A percentile compares a stretch with the other conserved stretches of the same genome.
phyloP scores from a whole-genome alignment of 2,888 invertebrate species.

The Perdita meconis region DNA sequence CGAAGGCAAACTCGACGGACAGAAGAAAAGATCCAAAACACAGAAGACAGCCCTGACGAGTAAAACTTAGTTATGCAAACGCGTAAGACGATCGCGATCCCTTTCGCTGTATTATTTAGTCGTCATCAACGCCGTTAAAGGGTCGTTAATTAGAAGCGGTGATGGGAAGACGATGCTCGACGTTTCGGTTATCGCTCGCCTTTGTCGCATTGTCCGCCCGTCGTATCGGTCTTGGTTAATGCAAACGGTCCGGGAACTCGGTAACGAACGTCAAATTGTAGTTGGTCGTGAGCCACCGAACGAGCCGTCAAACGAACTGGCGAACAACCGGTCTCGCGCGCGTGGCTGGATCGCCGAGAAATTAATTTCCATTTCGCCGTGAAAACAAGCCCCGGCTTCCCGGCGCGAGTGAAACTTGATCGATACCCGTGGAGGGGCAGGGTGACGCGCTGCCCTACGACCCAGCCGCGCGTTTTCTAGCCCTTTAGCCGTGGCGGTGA shows the following conservation, averaged over 20 bases:
- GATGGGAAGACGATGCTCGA: constrained; percentile 1
- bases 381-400: background rate
- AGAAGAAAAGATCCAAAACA: too few species aligned
- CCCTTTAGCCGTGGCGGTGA: too few species aligned
- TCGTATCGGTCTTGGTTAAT: constrained; percentile 27
- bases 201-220: constrained; percentile 14
- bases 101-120: constrained; percentile 31
- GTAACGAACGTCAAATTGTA: constrained; percentile 44
- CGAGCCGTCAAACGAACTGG: background rate
- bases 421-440: too few species aligned
- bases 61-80: constrained; percentile 39
- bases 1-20: too few species aligned
- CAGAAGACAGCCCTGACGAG: too few species aligned
- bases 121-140: constrained; percentile 4
- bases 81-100: constrained; percentile 33
- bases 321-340: background rate
- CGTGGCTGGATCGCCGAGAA: constrained; percentile 8
- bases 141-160: constrained; percentile 28
- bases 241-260: constrained; percentile 12
- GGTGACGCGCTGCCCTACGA: too few species aligned
- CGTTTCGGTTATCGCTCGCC: too few species aligned
- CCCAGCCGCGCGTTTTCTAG: too few species aligned
- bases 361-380: constrained; percentile 18
- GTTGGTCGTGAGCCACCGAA: constrained; percentile 26
- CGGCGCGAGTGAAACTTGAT: background rate